Percentiles rank a stretch among this genome's conserved stretches.
These are phyloP conservation scores for Allophyes oxyacanthae DNA, from an alignment of 2,888 invertebrate genomes.

Conservation along the genomic window DNA sequence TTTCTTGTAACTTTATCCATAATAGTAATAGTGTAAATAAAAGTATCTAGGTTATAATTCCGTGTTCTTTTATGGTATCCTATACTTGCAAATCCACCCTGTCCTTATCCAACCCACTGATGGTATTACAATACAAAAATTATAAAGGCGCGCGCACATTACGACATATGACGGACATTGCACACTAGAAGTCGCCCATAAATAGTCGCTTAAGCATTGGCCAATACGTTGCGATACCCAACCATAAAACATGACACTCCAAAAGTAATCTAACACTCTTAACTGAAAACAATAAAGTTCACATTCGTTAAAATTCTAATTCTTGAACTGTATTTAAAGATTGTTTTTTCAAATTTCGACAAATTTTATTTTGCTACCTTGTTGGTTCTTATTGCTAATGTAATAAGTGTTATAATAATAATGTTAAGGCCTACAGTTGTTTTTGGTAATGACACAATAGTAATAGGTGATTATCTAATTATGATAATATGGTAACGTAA, in stretches of 20 bases:
- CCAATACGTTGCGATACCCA: conserved; percentile 55
- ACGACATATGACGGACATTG: conserved; percentile 66
- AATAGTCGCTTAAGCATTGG: conserved; percentile 54
- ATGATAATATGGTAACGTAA: conserved; percentile 28
- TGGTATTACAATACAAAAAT: no score
- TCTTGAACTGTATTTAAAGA: not conserved
- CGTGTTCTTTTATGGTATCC: no score
- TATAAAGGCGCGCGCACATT: conserved; percentile 61
- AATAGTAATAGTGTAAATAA: no score
- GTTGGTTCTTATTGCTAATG: conserved; percentile 16
- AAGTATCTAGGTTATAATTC: no score
- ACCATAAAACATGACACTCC: conserved; percentile 6
- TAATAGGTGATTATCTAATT: conserved; percentile 40
- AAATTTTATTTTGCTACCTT: conserved; percentile 15
- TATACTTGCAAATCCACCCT: no score
- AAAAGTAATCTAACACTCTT: conserved; percentile 9
- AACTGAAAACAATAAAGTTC: conserved; percentile 6
- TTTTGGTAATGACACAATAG: conserved; percentile 27
- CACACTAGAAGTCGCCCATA: conserved; percentile 51
- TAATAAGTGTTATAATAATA: conserved; percentile 24
- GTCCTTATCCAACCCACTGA: no score
- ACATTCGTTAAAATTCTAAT: conserved; percentile 5
- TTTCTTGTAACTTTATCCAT: no score
- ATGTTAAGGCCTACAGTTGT: conserved; percentile 2
- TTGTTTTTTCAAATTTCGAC: not conserved